These are phyloP conservation scores for Leucoptera coffeella DNA, from an alignment of 2,888 invertebrate genomes.

Conservation along the genomic window DNA sequence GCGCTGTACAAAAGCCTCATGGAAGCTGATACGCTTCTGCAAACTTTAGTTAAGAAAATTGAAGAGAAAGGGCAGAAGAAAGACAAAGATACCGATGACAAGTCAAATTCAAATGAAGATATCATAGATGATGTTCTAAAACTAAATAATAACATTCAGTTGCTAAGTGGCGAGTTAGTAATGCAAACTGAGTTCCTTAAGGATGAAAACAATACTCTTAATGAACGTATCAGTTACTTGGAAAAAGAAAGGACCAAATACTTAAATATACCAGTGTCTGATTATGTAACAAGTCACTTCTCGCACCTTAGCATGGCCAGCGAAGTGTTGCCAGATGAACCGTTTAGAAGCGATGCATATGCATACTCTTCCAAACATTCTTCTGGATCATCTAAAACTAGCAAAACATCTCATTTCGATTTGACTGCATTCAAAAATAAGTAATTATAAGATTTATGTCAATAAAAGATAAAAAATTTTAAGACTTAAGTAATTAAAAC, in stretches of 20 bases:
- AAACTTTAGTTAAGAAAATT: slow-evolving; percentile 16
- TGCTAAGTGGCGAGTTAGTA: slow-evolving; percentile 50
- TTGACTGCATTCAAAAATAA: slow-evolving; percentile 23
- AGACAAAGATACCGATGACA: slow-evolving; percentile 50
- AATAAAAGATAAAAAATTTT: no score
- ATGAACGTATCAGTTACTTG: slow-evolving; percentile 48
- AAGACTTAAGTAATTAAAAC: no score
- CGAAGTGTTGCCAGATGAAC: slow-evolving; percentile 12
- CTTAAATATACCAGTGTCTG: slow-evolving; percentile 21
- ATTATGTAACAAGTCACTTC: slow-evolving; percentile 14
- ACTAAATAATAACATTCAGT: slow-evolving; percentile 55
- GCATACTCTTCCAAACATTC: no score
- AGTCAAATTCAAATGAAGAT: no score
- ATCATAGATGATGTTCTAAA: slow-evolving; percentile 64
- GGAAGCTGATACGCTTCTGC: slow-evolving; percentile 59
- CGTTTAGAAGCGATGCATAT: slow-evolving; percentile 9
- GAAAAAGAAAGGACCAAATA: slow-evolving; percentile 48
- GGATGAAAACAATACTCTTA: slow-evolving; percentile 55
- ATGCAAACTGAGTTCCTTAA: slow-evolving; percentile 60
- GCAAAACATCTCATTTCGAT: slow-evolving; percentile 23
- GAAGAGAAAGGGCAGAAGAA: background rate
- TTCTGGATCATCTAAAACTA: no score
- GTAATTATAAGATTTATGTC: slow-evolving; percentile 8
- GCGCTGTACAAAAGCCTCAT: slow-evolving; percentile 61
- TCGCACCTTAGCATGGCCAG: slow-evolving; percentile 9